phyloP scores from a whole-genome alignment of 2,113 vertebrate genomes.

The Hydrolagus affinis region DNA sequence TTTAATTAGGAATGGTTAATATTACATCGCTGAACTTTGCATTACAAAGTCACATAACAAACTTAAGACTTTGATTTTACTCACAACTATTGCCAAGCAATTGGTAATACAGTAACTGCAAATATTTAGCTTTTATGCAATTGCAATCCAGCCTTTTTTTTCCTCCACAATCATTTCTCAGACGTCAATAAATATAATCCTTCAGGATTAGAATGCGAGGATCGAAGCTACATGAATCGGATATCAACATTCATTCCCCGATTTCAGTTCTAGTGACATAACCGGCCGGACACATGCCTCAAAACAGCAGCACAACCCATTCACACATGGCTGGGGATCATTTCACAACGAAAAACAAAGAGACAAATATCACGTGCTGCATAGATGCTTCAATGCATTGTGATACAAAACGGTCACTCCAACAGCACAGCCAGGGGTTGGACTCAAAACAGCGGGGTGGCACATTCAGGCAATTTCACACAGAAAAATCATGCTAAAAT shows the following conservation, averaged over 20 bases:
- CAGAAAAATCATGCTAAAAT: not conserved
- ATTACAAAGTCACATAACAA: not conserved
- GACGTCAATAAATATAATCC: not conserved
- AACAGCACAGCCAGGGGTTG: not conserved
- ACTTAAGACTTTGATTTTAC: not conserved
- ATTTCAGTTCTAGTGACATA: not conserved
- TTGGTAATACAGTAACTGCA: not conserved
- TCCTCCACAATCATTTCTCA: conserved; percentile 11
- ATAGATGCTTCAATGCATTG: conserved; percentile 1
- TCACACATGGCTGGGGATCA: conserved; percentile 26
- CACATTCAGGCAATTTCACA: conserved; percentile 7
- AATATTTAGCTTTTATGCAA: not conserved
- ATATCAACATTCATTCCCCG: conserved; percentile 10
- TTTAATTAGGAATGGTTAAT: not conserved
- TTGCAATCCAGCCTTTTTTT: not conserved
- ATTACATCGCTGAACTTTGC: not conserved
- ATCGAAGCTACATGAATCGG: not conserved
- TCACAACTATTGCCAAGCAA: not conserved
- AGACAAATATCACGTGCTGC: conserved; percentile 10
- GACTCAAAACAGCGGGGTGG: not conserved
- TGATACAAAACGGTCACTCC: not conserved
- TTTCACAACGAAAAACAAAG: conserved; percentile 18
- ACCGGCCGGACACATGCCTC: not conserved
- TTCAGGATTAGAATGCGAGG: conserved; percentile 4
- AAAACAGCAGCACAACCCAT: conserved; percentile 5